Evolutionary conservation across 2,797 vertebrate genomes (phyloP).

Genomic region (Serranus cabrilla): DNA sequence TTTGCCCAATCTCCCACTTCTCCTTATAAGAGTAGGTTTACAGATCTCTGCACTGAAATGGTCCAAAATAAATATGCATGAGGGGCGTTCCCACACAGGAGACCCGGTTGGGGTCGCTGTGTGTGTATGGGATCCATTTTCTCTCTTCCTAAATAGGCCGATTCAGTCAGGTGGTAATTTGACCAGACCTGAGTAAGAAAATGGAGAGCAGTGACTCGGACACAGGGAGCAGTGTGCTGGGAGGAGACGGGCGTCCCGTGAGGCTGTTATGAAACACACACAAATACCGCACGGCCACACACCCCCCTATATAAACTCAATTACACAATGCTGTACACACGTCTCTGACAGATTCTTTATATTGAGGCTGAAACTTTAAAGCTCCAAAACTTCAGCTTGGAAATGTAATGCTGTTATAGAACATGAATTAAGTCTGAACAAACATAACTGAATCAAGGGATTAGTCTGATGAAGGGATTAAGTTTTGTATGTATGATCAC

Average conservation of each 20-base stretch:
- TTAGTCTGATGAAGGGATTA: background rate
- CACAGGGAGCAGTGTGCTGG: slow-evolving; percentile 73
- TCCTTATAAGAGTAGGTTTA: background rate
- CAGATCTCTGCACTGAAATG: background rate
- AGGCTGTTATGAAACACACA: slow-evolving; percentile 53
- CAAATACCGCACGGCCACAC: slow-evolving; percentile 12
- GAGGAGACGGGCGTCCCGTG: slow-evolving; percentile 41
- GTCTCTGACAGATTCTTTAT: background rate
- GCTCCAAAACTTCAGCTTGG: background rate
- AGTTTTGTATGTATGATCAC: background rate
- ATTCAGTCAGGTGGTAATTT: slow-evolving; percentile 76
- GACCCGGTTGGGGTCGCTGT: background rate
- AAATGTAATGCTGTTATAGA: background rate
- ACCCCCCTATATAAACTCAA: slow-evolving; percentile 17
- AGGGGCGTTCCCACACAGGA: slow-evolving; percentile 33
- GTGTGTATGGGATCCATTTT: slow-evolving; percentile 65
- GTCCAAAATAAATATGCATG: slow-evolving; percentile 30
- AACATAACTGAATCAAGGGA: background rate
- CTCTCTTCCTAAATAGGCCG: slow-evolving; percentile 62
- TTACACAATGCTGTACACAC: slow-evolving; percentile 16
- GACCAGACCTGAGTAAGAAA: slow-evolving; percentile 68
- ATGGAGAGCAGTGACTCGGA: slow-evolving; percentile 59
- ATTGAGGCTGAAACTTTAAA: background rate
- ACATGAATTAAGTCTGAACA: background rate
- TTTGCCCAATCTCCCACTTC: background rate